These are phyloP conservation scores for Sylvilagus bachmani DNA, from an alignment of 2,113 vertebrate species.

Conservation along the genomic window DNA sequence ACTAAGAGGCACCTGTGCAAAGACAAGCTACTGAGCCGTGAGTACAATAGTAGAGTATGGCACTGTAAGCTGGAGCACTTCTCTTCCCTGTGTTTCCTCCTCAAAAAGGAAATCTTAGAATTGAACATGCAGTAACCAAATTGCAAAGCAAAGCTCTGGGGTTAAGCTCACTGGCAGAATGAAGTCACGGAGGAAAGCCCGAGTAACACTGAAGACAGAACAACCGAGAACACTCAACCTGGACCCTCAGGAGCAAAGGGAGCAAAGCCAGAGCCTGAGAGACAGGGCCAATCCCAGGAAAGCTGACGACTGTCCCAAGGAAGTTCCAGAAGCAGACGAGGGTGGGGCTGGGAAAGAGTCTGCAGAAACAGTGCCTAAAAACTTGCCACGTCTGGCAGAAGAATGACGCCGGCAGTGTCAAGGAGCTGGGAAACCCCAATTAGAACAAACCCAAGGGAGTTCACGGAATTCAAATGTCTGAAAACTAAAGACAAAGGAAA, in stretches of 20 bases:
- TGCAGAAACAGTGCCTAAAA: slow-evolving; percentile 28
- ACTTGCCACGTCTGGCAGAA: not conserved
- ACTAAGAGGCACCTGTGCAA: not conserved
- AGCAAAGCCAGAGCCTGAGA: not conserved
- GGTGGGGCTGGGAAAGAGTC: not conserved
- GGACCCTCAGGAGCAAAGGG: not conserved
- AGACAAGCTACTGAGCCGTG: not conserved
- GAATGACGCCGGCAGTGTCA: not conserved
- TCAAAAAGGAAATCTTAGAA: slow-evolving; percentile 38
- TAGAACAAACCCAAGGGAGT: slow-evolving; percentile 7
- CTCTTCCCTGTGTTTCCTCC: not conserved
- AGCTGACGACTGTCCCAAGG: not conserved
- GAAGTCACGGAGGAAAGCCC: not conserved
- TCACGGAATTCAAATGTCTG: not conserved
- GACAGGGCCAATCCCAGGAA: not conserved
- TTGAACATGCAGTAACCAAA: not conserved
- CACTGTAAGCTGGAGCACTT: not conserved
- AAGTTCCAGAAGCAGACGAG: slow-evolving; percentile 5
- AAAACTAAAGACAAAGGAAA: slow-evolving; percentile 25
- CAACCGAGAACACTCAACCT: not conserved
- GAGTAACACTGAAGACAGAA: slow-evolving; percentile 3
- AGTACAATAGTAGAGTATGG: not conserved
- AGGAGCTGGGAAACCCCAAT: slow-evolving; percentile 22
- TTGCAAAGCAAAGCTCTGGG: not conserved
- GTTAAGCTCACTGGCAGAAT: not conserved